These are phyloP conservation scores for Calvadosia cruxmelitensis DNA, from an alignment of 30 jellyfish, hydroid and myxozoan species.

Conservation along the genomic window DNA sequence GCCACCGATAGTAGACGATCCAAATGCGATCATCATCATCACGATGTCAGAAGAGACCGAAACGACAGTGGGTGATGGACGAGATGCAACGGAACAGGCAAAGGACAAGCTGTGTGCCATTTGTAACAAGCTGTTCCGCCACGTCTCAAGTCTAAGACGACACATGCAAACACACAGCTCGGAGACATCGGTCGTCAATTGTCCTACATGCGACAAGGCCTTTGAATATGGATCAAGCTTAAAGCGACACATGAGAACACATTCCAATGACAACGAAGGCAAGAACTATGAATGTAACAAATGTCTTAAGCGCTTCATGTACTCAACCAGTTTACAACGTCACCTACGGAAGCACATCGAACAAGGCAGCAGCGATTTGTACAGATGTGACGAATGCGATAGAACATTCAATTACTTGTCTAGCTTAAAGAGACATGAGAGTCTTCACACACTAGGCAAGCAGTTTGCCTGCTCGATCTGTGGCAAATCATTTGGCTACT, in stretches of 20 bases:
- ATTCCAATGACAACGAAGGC: constrained; percentile 43
- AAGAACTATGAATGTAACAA: constrained; percentile 41
- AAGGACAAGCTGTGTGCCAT: constrained; percentile 30
- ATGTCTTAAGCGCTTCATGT: constrained; percentile 46
- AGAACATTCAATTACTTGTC: constrained; percentile 48
- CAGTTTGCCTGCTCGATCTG: constrained; percentile 36
- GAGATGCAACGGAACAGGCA: neutral
- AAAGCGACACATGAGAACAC: constrained; percentile 46
- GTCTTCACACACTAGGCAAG: constrained; percentile 51
- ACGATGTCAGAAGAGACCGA: neutral
- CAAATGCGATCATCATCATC: neutral
- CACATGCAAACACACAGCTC: constrained; percentile 46
- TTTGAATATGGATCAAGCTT: constrained; percentile 52
- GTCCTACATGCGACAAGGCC: constrained; percentile 43
- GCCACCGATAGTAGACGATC: neutral
- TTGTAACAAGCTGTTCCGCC: constrained; percentile 42
- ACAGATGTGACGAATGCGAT: constrained; percentile 45
- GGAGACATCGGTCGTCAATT: constrained; percentile 24
- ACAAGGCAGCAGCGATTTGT: constrained; percentile 12
- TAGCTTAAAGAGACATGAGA: constrained; percentile 52
- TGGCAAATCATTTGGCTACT: constrained; percentile 45
- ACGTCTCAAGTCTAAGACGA: constrained; percentile 42
- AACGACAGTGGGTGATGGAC: neutral
- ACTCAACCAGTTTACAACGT: constrained; percentile 50
- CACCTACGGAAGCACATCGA: constrained; percentile 43